Base-by-base conservation (phyloP, 2,888 invertebrate genomes). In the Saturnia japonica region DNA sequence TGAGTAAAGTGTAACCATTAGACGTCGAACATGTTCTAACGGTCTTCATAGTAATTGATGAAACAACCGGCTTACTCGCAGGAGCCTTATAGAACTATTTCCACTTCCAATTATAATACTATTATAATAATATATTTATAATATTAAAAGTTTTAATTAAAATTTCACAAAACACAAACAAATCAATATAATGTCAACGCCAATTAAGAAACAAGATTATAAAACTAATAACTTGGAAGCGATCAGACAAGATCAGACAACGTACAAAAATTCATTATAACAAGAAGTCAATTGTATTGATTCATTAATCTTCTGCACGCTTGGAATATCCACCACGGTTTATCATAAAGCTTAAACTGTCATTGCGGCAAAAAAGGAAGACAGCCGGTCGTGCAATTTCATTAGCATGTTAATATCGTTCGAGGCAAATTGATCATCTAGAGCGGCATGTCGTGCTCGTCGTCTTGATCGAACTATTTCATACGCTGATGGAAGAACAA, bases 321-420 rank as follows among this genome's bases (percentile, higher is more conserved):
- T 68, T 71, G 68, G 62, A 60, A 68, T 71, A 71, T 64, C 64
- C 45, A 71, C 68, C 62, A 43, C 68, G 51, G 68, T 68, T 71
- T 71, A 68, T 71, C 68, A 68, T 42, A 57, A 34, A 68, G 68
- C 62, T 34, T 71, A 64, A 57, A 70, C 67, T 70, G 70, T 70
- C 70, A 70, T n/a, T 67, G 66, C 42, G 42, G 70, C 68, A 68
- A 69, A 69, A 68, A 69, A 66, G 43, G 67, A 57, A 68, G 40
- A 64, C 51, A 22, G 57, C 64, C 66, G 51, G 54, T 43, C 68
- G 62, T 51, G 71, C 66, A 78, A 80, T 82, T 82, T 76, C 76
- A 87, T 87, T 84, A 84, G 73, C 82, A 86, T 85, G 83, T 78
- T 80, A 74, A 81, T 84, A 78, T 76, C 80, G 81, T 80, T 79